Conservation (phyloP, 2,797 vertebrate species). For the Anas bernieri region DNA sequence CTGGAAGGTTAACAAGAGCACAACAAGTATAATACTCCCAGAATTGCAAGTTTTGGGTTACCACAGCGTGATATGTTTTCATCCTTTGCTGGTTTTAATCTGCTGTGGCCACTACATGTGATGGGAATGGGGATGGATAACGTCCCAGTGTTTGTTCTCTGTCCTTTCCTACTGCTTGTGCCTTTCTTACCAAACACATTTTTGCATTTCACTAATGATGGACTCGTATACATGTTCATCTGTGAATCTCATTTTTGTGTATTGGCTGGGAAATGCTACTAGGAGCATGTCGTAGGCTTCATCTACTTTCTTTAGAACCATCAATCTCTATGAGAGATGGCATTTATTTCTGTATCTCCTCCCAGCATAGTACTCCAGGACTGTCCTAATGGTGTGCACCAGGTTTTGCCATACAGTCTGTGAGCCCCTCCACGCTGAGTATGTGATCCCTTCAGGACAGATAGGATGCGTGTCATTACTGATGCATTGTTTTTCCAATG, state of each 20-base stretch:
- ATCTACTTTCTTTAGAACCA: not conserved
- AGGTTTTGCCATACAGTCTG: not conserved
- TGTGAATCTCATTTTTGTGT: not conserved
- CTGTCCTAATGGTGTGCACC: not conserved
- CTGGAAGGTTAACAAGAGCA: conserved; percentile 15
- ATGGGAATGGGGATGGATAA: not conserved
- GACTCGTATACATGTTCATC: fast-evolving
- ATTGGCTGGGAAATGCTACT: not conserved
- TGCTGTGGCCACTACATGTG: not conserved
- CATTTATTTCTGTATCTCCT: not conserved
- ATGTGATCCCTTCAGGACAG: not conserved
- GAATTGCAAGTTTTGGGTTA: not conserved
- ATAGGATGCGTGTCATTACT: not conserved
- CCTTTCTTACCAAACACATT: not conserved
- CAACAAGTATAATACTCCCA: not conserved
- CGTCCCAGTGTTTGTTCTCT: not conserved
- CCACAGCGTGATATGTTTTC: not conserved
- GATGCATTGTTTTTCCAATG: not conserved
- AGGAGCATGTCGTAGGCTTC: not conserved
- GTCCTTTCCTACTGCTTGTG: not conserved
- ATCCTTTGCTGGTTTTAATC: not conserved
- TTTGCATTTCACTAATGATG: not conserved
- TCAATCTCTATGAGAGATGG: not conserved
- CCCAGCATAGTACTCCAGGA: not conserved
- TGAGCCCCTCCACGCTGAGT: not conserved